Evolutionary conservation across 2,797 vertebrate genomes (phyloP).

Genomic region (Sebastes melanostomus): DNA sequence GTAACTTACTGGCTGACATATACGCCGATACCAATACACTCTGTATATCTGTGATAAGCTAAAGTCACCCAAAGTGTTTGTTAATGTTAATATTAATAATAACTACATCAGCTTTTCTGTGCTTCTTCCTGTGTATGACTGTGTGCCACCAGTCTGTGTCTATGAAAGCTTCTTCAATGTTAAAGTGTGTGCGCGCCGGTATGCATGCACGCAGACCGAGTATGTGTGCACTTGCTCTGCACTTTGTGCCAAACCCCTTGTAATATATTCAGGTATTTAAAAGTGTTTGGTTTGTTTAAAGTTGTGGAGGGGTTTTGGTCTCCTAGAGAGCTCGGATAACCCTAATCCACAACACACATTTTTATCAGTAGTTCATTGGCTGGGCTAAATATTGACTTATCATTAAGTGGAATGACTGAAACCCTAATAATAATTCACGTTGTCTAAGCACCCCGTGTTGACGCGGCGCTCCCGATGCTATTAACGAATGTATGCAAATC

Average conservation of each 20-base stretch:
- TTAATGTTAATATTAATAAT: background rate
- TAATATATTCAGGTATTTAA: constrained; percentile 84
- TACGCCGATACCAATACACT: background rate
- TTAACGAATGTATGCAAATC: constrained; percentile 89
- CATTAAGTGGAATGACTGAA: constrained; percentile 88
- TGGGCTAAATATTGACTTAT: constrained; percentile 89
- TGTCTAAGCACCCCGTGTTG: constrained; percentile 87
- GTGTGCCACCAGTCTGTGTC: background rate
- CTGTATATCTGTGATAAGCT: background rate
- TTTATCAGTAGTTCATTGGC: constrained; percentile 89
- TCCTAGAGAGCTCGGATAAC: constrained; percentile 81
- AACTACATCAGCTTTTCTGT: background rate
- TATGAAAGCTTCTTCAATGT: background rate
- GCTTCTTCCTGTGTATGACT: background rate
- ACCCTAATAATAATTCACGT: constrained; percentile 85
- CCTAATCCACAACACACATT: constrained; percentile 86
- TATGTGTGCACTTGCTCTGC: constrained; percentile 38
- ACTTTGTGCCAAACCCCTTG: constrained; percentile 62
- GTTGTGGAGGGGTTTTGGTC: constrained; percentile 81
- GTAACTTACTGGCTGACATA: background rate
- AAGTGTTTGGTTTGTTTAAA: constrained; percentile 85
- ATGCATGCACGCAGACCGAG: constrained; percentile 10
- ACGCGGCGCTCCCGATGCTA: constrained; percentile 74
- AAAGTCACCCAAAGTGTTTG: background rate
- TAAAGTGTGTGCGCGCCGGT: background rate